Evolutionary conservation across 2,797 vertebrate species (phyloP), one percentile per base, ranked within the genome.

Genomic region (Manis javanica): DNA sequence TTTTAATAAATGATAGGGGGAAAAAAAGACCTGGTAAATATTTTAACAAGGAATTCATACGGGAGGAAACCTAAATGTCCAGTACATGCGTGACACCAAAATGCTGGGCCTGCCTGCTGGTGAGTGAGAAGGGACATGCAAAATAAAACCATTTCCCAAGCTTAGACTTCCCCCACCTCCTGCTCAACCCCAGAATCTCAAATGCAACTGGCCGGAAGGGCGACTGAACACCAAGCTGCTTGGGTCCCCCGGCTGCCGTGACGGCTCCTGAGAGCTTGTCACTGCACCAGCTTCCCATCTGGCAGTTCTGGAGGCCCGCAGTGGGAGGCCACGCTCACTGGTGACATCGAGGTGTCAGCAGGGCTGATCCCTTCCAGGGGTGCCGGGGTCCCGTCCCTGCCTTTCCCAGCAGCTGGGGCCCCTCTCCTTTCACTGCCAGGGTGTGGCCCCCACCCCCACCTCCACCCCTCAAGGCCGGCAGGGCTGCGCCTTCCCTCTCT

Each of bases 1-100:
- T 75, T 46, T 34, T 21, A 12, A 53, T 53, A 26, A 42, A 72
- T 18, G 49, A 74, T n/a, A 19, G 7, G 1, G 1, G 55, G 26
- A 24, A 16, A 3, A 24, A 12, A 31, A 61, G 15, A 26, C 34
- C 57, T 64, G 51, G 37, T 64, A 16, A 29, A 21, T 21, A 71
- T 24, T 90, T 81, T 68, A 55, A 31, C 16, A 29, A 53, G 66
- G 75, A 77, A 39, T 23, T 4, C 16, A 0, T 3, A 46, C 31
- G 29, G 9, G 3, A 68, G 14, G 46, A 49, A 37, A 37, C 4
- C 8, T 57, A 19, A 39, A 23, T 19, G 51, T 9, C 53, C 21
- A n/a, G 3, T 0, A 31, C 24, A 34, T 23, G 31, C 2, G 1
- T 11, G 15, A 39, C 7, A 31, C 9, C 0, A n/a, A 39, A 26